A percentile compares a stretch with the other conserved stretches of the same genome.
phyloP scores from a whole-genome alignment of 2,797 vertebrate species.

The Neoniphon sammara region DNA sequence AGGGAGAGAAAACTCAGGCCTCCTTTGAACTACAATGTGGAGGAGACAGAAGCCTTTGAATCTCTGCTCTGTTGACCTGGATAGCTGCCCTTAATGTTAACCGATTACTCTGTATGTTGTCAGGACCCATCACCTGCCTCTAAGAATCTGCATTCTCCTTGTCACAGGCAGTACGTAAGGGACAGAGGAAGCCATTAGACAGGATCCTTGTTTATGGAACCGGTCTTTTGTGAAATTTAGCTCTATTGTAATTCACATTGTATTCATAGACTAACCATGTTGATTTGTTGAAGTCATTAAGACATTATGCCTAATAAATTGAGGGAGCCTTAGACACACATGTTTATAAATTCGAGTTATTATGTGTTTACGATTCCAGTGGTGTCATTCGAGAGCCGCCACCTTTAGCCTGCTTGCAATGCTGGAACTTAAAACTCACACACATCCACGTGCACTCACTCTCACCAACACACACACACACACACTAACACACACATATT shows the following conservation, averaged over 20 bases:
- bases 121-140: constrained; percentile 63
- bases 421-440: constrained; percentile 62
- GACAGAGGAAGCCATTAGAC: constrained; percentile 47
- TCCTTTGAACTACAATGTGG: constrained; percentile 31
- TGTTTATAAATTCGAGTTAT: constrained; percentile 67
- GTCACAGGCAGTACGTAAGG: constrained; percentile 44
- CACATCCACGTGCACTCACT: constrained; percentile 26
- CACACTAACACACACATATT: constrained; percentile 9
- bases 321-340: constrained; percentile 12
- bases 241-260: constrained; percentile 32
- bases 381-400: constrained; percentile 65
- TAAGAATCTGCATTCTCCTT: constrained; percentile 48
- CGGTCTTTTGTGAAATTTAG: constrained; percentile 45
- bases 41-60: constrained; percentile 25
- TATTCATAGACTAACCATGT: constrained; percentile 28
- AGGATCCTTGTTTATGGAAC: constrained; percentile 35
- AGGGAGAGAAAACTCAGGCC: not conserved
- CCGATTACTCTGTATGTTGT: constrained; percentile 57
- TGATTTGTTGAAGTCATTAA: constrained; percentile 38
- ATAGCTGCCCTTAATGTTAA: constrained; percentile 59
- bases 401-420: constrained; percentile 54
- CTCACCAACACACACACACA: constrained; percentile 13
- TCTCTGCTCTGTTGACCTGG: constrained; percentile 43
- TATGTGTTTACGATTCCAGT: constrained; percentile 71
- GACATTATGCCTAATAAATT: constrained; percentile 48